Conservation (phyloP, 2,888 invertebrate genomes). For the Galeopsomyia nigrocyanea region DNA sequence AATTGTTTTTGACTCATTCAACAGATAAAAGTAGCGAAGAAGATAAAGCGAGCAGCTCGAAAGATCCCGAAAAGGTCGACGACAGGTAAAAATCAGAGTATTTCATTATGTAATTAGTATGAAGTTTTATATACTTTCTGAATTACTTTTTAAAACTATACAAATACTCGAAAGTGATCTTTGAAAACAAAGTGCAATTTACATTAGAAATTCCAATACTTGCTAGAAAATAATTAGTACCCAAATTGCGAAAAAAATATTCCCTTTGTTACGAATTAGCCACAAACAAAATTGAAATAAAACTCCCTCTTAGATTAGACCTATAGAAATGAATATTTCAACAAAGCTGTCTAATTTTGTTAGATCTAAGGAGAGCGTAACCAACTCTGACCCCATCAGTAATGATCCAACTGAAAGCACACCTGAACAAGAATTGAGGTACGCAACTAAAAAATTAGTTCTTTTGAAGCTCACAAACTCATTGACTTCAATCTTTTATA, state of each 20-base stretch:
- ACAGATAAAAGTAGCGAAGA: slow-evolving; percentile 42
- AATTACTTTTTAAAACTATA: slow-evolving; percentile 13
- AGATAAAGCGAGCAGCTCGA: slow-evolving; percentile 40
- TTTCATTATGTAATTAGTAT: not conserved
- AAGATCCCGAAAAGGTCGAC: slow-evolving; percentile 57
- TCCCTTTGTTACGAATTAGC: not conserved
- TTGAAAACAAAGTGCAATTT: not conserved
- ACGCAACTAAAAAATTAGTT: slow-evolving; percentile 50
- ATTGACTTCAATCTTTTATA: not conserved
- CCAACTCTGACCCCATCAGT: slow-evolving; percentile 58
- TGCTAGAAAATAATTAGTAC: too few species aligned
- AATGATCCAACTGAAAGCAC: slow-evolving; percentile 49
- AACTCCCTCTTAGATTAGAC: not conserved
- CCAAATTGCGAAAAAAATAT: not conserved
- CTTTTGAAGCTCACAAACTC: not conserved
- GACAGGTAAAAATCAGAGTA: slow-evolving; percentile 60
- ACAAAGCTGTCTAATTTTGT: slow-evolving; percentile 54
- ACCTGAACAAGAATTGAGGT: slow-evolving; percentile 59
- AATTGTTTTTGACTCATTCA: slow-evolving; percentile 26
- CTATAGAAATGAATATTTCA: slow-evolving; percentile 22
- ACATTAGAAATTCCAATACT: not conserved
- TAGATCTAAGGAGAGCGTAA: slow-evolving; percentile 65
- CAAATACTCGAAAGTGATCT: not conserved
- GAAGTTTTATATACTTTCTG: not conserved
- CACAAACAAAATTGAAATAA: not conserved